Evolutionary conservation across 2,113 vertebrate species (phyloP).

Genomic region (Turnix velox): DNA sequence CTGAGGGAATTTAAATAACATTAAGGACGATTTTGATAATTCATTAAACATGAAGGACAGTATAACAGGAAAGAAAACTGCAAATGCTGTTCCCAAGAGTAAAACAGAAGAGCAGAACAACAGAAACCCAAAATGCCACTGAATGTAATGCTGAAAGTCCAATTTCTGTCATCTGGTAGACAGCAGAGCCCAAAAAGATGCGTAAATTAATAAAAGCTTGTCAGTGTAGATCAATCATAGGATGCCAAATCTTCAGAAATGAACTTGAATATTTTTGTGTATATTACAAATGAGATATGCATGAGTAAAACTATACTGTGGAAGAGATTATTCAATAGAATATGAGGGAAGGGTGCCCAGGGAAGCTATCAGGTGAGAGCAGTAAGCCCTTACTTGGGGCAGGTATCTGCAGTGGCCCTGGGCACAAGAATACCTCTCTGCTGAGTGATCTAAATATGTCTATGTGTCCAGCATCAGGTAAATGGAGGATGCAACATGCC

Average conservation of each 20-base stretch:
- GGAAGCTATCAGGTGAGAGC: not conserved
- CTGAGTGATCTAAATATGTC: rapidly evolving
- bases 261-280: not conserved
- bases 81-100: not conserved
- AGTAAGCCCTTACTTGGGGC: not conserved
- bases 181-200: not conserved
- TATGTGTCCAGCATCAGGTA: too few relatives aligned
- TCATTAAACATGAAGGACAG: not conserved
- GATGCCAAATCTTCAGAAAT: not conserved
- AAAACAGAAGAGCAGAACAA: not conserved
- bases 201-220: not conserved
- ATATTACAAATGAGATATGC: not conserved
- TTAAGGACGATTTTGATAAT: not conserved
- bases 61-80: not conserved
- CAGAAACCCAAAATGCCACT: not conserved
- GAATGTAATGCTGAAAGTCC: not conserved
- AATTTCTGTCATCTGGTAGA: not conserved
- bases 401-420: rapidly evolving
- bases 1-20: not conserved
- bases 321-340: not conserved
- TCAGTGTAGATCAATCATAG: not conserved
- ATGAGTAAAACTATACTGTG: not conserved
- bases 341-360: not conserved
- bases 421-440: not conserved
- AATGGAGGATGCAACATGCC: not conserved